Conservation (phyloP, 2,888 invertebrate genomes). For the Willowsia nigromaculata region DNA sequence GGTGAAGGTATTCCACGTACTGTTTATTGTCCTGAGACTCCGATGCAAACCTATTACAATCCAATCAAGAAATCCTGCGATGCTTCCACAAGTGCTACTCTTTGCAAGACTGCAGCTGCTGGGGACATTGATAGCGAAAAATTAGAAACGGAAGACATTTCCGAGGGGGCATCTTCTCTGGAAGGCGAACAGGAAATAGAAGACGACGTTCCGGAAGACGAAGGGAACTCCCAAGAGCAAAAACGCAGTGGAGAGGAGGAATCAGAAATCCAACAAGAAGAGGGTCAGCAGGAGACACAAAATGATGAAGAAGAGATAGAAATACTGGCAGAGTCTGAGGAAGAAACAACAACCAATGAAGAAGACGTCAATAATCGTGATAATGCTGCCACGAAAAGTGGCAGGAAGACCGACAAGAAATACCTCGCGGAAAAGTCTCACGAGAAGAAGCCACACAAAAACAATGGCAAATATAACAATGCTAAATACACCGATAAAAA, state of each 20-base stretch:
- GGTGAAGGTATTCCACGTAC: background rate
- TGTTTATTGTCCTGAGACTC: constrained; percentile 26
- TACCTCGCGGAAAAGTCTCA: constrained; percentile 17
- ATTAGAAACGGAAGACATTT: background rate
- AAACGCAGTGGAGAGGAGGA: too few species aligned
- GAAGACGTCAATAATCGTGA: background rate
- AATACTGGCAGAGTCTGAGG: constrained; percentile 39
- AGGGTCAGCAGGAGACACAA: background rate
- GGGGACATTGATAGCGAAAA: background rate
- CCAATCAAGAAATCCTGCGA: constrained; percentile 11
- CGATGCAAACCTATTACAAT: constrained; percentile 39
- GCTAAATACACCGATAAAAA: background rate
- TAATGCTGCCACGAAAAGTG: background rate
- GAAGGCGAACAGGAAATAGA: background rate
- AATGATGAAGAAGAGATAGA: constrained; percentile 11
- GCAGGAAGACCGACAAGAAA: constrained; percentile 24
- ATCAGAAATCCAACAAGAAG: background rate
- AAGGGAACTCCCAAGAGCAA: background rate
- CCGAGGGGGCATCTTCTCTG: background rate
- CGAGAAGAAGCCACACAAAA: background rate
- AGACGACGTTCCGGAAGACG: background rate
- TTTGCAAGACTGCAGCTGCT: background rate
- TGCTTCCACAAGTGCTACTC: background rate
- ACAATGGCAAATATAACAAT: background rate
- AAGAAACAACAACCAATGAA: background rate